Evolutionary conservation across 2,797 vertebrate genomes (phyloP), one percentile per base, ranked within the genome.

Genomic region (Nannoperca obscura): DNA sequence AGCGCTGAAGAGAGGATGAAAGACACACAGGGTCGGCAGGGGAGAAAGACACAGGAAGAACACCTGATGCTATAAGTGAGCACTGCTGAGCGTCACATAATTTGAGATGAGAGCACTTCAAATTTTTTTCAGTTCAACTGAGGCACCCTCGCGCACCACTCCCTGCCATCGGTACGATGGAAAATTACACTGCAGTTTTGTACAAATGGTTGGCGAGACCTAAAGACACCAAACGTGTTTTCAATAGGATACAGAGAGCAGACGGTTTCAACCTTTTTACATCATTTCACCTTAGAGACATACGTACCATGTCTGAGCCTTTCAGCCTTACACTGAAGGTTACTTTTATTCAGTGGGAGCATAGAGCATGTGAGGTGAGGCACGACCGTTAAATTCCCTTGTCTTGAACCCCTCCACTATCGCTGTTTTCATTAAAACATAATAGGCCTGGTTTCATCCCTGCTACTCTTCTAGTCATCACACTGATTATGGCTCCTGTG

Each of bases 231-330:
- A 44, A 83, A 74, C 42, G 46, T 27, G 54, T 17, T 40, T 57
- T 69, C 50, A 70, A 36, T 19, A 2, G 52, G 53, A 38, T 50
- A 30, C 1, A 3, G 32, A 77, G 54, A 54, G 50, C 71, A 72
- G 78, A 71, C 67, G 74, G 62, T 91, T 92, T 90, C 72, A 84
- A 44, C 47, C 68, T 63, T 71, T 90, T 86, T 86, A 73, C 80
- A 92, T 89, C 63, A 87, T 76, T 86, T 73, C 58, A 72, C 74
- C 77, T 82, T 34, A 14, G 77, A 85, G 77, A 83, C 15, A 36
- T 40, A 34, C 44, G 66, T 47, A 1, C 22, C 50, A 40, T 54
- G 59, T 80, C 78, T 72, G 9, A 74, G 52, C 53, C 59, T 40
- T 50, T 78, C 53, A 65, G 57, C 34, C 38, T 70, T 38, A 40